Percentiles rank a stretch among this genome's conserved stretches.
These are phyloP conservation scores for Elegia similella DNA, from an alignment of 2,888 invertebrate species.

Conservation along the genomic window DNA sequence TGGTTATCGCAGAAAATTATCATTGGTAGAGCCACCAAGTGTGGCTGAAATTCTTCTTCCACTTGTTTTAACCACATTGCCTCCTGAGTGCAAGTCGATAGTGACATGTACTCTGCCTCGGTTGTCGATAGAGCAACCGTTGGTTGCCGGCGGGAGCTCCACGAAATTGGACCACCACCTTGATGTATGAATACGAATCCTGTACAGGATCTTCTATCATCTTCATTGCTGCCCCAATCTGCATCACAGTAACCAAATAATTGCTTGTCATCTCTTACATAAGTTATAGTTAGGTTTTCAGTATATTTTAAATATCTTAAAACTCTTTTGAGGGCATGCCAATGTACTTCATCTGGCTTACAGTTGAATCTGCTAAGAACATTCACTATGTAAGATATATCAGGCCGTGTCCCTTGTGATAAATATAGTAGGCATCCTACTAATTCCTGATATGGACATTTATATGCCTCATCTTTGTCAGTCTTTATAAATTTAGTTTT, in stretches of 20 bases:
- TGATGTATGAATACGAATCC: constrained; percentile 31
- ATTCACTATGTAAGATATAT: constrained; percentile 30
- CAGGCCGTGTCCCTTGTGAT: constrained; percentile 25
- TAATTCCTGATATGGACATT: constrained; percentile 23
- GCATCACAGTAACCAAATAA: constrained; percentile 30
- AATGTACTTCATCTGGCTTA: constrained; percentile 27
- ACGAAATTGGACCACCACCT: constrained; percentile 12
- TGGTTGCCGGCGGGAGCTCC: constrained; percentile 23
- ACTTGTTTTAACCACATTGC: constrained; percentile 29
- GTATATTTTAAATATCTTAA: constrained; percentile 32
- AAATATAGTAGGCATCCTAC: constrained; percentile 25
- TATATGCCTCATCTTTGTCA: no score
- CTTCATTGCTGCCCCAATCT: constrained; percentile 33
- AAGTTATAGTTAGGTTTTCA: constrained; percentile 20
- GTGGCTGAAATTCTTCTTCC: constrained; percentile 13
- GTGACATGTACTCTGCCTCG: constrained; percentile 35
- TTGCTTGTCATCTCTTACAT: constrained; percentile 14
- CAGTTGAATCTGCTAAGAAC: constrained; percentile 30
- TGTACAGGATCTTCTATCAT: constrained; percentile 12
- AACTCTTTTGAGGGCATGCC: constrained; percentile 21
- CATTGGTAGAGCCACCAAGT: no score
- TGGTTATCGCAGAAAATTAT: no score
- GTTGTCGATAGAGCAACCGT: constrained; percentile 32
- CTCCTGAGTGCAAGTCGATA: constrained; percentile 30
- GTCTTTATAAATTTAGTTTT: constrained; percentile 14